These are phyloP conservation scores for Lordiphosa fenestrarum DNA, from an alignment of 2,888 invertebrate species.

Conservation along the genomic window DNA sequence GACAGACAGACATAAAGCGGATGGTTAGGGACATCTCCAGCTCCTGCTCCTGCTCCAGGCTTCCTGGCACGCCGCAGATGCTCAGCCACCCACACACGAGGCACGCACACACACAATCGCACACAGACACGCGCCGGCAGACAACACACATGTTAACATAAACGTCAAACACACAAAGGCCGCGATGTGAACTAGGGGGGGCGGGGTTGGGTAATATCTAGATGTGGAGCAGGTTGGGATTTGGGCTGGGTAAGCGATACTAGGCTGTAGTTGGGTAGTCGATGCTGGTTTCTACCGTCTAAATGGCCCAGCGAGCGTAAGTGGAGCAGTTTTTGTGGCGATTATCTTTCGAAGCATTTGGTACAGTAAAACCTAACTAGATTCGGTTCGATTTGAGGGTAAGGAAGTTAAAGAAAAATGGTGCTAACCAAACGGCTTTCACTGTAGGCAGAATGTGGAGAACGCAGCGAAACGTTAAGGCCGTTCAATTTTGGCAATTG, in stretches of 20 bases:
- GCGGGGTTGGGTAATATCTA: neutral
- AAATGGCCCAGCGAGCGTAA: conserved; percentile 48
- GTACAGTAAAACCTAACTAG: neutral
- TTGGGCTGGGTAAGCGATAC: conserved; percentile 4
- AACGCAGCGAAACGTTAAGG: conserved; percentile 61
- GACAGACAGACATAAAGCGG: conserved; percentile 26
- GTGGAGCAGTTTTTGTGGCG: conserved; percentile 67
- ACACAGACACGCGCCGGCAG: conserved; percentile 57
- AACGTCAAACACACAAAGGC: conserved; percentile 74
- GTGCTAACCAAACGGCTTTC: neutral
- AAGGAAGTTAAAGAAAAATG: too few species aligned
- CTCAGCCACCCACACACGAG: conserved; percentile 38
- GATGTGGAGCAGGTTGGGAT: neutral
- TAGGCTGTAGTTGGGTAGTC: conserved; percentile 20
- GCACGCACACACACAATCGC: conserved; percentile 18
- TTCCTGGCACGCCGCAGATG: conserved; percentile 69
- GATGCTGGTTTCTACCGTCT: conserved; percentile 29
- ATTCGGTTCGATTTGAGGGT: too few species aligned
- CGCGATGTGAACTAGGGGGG: conserved; percentile 13
- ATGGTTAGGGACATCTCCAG: conserved; percentile 20
- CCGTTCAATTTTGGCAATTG: conserved; percentile 71
- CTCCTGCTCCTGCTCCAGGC: conserved; percentile 40
- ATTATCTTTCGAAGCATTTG: conserved; percentile 45
- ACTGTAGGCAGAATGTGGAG: conserved; percentile 18
- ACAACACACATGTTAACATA: conserved; percentile 74